These are phyloP conservation scores for Phalacrocorax brasilianus DNA, from an alignment of 2,113 vertebrate species.

Conservation along the genomic window DNA sequence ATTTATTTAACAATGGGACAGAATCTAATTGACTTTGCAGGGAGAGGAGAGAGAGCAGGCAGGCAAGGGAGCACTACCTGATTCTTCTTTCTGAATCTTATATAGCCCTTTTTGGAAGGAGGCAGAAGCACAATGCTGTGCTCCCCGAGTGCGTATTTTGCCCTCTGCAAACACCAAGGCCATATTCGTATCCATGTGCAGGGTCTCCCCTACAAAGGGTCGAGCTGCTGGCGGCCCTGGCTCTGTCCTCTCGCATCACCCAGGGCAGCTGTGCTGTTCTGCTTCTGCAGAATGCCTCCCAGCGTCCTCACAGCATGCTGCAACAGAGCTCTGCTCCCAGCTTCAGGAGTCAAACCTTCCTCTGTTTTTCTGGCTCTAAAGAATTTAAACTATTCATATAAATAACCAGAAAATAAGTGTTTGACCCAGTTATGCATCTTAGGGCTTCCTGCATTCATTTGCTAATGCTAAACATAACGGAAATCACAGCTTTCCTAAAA, in stretches of 20 bases:
- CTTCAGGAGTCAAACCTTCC: background rate
- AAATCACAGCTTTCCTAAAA: background rate
- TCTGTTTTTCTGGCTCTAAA: background rate
- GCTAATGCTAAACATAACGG: background rate
- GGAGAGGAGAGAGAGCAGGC: background rate
- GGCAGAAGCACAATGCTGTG: background rate
- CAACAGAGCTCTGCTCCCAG: background rate
- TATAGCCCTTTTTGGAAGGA: background rate
- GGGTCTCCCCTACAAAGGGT: background rate
- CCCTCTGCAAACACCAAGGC: background rate
- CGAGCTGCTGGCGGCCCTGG: background rate
- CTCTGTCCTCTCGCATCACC: rapidly evolving
- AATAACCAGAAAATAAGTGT: constrained; percentile 19
- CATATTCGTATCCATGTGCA: too few species aligned
- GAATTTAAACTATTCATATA: background rate
- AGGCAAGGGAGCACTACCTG: background rate
- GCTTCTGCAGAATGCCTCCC: background rate
- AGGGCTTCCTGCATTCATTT: background rate
- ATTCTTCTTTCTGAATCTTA: background rate
- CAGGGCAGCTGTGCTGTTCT: background rate
- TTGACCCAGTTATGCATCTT: background rate
- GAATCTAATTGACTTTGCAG: constrained; percentile 9
- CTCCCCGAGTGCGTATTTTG: rapidly evolving
- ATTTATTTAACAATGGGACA: constrained; percentile 19
- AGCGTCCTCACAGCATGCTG: background rate